A percentile compares a stretch with the other conserved stretches of the same genome.
Evolutionary conservation across 2,113 vertebrate species (phyloP).

Genomic region (Tangachromis dhanisi): DNA sequence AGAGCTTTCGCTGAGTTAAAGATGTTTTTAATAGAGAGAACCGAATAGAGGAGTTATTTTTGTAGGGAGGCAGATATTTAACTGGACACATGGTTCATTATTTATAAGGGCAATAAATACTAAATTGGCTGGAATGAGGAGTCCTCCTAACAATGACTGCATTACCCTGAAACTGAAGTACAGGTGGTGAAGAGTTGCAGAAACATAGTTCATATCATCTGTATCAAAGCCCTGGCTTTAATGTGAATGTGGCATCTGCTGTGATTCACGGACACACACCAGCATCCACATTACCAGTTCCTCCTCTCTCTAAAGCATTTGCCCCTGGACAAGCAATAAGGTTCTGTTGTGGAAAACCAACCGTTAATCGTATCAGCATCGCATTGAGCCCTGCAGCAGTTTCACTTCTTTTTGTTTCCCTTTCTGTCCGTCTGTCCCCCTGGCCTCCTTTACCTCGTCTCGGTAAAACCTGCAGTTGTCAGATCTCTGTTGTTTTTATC

Average conservation of each 20-base stretch:
- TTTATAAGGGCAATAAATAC: background rate
- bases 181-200: background rate
- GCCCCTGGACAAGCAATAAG: background rate
- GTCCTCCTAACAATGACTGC: background rate
- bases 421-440: background rate
- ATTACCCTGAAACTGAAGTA: background rate
- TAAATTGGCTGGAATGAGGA: background rate
- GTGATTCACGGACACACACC: background rate
- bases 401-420: background rate
- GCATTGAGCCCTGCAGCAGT: background rate
- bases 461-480: slow-evolving; percentile 16
- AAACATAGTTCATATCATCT: background rate
- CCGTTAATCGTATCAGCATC: background rate
- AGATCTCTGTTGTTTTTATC: slow-evolving; percentile 28
- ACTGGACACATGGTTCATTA: background rate
- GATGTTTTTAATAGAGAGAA: background rate
- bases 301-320: background rate
- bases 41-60: background rate
- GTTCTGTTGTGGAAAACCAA: slow-evolving; percentile 12
- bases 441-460: background rate
- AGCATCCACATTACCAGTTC: background rate
- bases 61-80: background rate
- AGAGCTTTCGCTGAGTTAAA: background rate
- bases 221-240: background rate
- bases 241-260: slow-evolving; percentile 9